A percentile compares a stretch with the other conserved stretches of the same genome.
Evolutionary conservation across 2,113 vertebrate species (phyloP).

Genomic region (Thomomys bottae): DNA sequence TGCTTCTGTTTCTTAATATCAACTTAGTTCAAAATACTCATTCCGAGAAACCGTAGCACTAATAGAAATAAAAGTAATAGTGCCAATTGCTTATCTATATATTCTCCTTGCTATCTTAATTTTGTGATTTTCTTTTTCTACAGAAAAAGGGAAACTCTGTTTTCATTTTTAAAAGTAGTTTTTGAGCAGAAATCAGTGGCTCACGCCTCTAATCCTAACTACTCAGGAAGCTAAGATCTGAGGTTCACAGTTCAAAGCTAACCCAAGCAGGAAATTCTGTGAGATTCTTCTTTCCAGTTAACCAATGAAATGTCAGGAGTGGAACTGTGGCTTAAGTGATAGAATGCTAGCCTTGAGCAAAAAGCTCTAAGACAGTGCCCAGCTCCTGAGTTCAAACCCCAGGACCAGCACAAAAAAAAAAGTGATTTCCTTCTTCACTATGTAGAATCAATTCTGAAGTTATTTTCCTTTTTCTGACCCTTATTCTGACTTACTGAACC

Average conservation of each 20-base stretch:
- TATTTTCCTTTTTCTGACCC: conserved; percentile 24
- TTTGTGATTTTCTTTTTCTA: conserved; percentile 47
- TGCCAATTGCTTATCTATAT: not conserved
- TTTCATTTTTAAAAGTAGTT: not conserved
- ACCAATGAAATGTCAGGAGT: too few species aligned
- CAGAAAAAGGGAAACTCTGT: not conserved
- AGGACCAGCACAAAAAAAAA: too few species aligned
- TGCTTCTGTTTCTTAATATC: conserved; percentile 34
- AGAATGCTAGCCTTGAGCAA: too few species aligned
- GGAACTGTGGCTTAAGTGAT: too few species aligned
- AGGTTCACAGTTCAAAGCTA: too few species aligned
- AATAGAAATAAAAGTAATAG: conserved; percentile 15
- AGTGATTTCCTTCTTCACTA: conserved; percentile 32
- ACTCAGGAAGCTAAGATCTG: too few species aligned
- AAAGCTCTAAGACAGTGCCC: too few species aligned
- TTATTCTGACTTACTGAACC: not conserved
- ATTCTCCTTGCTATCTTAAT: conserved; percentile 26
- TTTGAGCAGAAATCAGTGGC: too few species aligned
- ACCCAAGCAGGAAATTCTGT: too few species aligned
- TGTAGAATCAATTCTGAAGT: not conserved
- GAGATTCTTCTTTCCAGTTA: too few species aligned
- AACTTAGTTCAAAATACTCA: conserved; percentile 27
- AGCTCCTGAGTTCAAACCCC: too few species aligned
- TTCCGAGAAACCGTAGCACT: conserved; percentile 1
- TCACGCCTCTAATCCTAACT: too few species aligned